phyloP scores from a whole-genome alignment of 2,113 vertebrate species.

The Scytalopus superciliaris region DNA sequence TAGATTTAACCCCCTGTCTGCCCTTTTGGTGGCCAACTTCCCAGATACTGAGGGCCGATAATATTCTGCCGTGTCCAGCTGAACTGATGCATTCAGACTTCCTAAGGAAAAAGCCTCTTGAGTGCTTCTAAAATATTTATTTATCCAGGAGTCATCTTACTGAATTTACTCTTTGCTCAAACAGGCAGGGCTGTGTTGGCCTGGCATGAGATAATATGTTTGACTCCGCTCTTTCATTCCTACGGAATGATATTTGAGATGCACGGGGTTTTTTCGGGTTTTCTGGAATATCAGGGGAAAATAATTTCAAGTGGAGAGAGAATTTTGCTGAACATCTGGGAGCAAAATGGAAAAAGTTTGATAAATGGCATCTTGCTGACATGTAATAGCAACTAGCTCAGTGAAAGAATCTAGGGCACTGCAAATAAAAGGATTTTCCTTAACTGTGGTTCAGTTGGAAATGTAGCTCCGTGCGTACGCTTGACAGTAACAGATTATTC shows the following conservation, averaged over 20 bases:
- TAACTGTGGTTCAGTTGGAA: neutral
- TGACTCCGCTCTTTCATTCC: neutral
- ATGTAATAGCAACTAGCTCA: slow-evolving; percentile 3
- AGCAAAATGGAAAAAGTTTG: slow-evolving; percentile 31
- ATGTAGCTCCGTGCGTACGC: neutral
- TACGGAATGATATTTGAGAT: slow-evolving; percentile 23
- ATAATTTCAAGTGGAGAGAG: slow-evolving; percentile 11
- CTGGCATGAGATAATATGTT: slow-evolving; percentile 21
- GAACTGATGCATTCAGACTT: slow-evolving; percentile 21
- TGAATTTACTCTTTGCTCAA: slow-evolving; percentile 29
- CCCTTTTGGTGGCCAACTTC: neutral
- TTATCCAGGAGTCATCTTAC: slow-evolving; percentile 26
- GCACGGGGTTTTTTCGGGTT: neutral
- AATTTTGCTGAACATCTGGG: slow-evolving; percentile 40
- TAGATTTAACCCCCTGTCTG: slow-evolving; percentile 20
- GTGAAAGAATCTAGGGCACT: neutral
- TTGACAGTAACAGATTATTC: slow-evolving; percentile 6
- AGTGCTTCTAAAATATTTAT: slow-evolving; percentile 47
- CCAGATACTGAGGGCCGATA: neutral
- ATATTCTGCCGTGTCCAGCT: neutral
- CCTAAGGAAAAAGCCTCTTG: slow-evolving; percentile 17
- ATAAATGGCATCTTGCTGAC: slow-evolving; percentile 42
- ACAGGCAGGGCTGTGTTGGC: neutral
- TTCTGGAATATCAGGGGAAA: neutral
- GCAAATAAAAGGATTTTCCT: neutral